Evolutionary conservation across 2,888 invertebrate genomes (phyloP).

Genomic region (Andrena marginata): DNA sequence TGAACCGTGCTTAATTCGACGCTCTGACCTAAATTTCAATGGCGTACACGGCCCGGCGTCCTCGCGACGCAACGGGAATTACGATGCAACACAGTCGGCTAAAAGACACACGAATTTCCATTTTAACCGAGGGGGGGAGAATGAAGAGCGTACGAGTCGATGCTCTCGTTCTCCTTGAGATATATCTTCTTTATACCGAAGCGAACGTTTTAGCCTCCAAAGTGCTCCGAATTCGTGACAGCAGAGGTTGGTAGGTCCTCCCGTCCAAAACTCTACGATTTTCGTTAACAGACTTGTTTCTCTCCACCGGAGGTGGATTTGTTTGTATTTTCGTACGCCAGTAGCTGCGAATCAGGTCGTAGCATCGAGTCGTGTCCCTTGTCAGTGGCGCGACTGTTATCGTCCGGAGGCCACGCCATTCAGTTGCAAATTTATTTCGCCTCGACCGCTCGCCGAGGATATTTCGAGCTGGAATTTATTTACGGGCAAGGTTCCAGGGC

Average conservation of each 20-base stretch:
- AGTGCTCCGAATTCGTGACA: neutral
- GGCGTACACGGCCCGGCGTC: conserved; percentile 32
- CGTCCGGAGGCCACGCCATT: conserved; percentile 16
- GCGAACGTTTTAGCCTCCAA: neutral
- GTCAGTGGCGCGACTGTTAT: conserved; percentile 11
- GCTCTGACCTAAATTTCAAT: conserved; percentile 69
- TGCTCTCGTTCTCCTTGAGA: neutral
- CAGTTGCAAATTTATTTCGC: conserved; percentile 26
- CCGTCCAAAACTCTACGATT: neutral
- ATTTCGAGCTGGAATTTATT: conserved; percentile 34
- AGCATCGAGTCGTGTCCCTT: neutral
- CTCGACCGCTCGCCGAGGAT: conserved; percentile 6
- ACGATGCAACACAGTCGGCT: conserved; percentile 18
- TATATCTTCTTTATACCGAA: neutral
- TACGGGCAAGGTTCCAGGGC: conserved; percentile 3
- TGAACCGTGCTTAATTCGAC: conserved; percentile 73
- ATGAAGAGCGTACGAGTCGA: neutral
- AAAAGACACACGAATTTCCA: conserved; percentile 1
- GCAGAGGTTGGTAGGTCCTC: neutral
- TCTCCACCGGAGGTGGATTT: no score
- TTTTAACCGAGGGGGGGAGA: neutral
- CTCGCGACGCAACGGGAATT: conserved; percentile 43
- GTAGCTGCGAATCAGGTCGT: neutral
- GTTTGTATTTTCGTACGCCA: no score
- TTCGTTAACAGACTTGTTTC: no score